Evolutionary conservation across 2,888 invertebrate species (phyloP).

Genomic region (Agrypnus murinus): DNA sequence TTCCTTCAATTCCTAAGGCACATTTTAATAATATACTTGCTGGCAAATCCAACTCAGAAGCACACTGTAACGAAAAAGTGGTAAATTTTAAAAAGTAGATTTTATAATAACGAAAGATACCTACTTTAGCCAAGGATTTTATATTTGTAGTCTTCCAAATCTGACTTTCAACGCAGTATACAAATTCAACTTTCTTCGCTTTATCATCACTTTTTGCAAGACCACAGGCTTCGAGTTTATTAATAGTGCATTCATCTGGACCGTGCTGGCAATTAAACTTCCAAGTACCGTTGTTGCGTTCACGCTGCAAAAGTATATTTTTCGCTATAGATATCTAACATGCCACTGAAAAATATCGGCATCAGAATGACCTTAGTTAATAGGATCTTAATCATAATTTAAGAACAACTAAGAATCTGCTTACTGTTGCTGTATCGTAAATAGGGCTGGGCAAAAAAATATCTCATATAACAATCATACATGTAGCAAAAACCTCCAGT

Average conservation of each 20-base stretch:
- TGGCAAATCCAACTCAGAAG: slow-evolving; percentile 54
- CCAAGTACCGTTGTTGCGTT: slow-evolving; percentile 58
- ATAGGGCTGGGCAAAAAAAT: too few relatives aligned
- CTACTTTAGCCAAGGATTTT: too few relatives aligned
- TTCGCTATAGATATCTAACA: too few relatives aligned
- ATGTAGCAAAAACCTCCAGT: too few relatives aligned
- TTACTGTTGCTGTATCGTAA: too few relatives aligned
- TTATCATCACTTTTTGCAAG: slow-evolving; percentile 63
- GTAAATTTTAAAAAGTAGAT: not conserved
- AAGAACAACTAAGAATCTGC: too few relatives aligned
- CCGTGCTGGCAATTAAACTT: slow-evolving; percentile 72
- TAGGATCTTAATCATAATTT: too few relatives aligned
- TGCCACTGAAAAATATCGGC: too few relatives aligned
- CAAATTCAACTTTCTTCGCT: slow-evolving; percentile 61
- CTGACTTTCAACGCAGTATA: slow-evolving; percentile 70
- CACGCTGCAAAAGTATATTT: not conserved
- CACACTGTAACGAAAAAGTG: slow-evolving; percentile 62
- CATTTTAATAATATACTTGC: slow-evolving; percentile 59
- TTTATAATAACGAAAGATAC: too few relatives aligned
- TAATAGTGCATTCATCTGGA: slow-evolving; percentile 70
- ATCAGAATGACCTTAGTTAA: too few relatives aligned
- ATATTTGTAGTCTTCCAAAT: too few relatives aligned
- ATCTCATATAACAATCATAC: too few relatives aligned
- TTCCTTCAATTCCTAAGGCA: slow-evolving; percentile 59
- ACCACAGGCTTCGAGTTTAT: slow-evolving; percentile 72